These are phyloP conservation scores for Hybognathus amarus DNA, from an alignment of 2,797 vertebrate species.

Conservation along the genomic window DNA sequence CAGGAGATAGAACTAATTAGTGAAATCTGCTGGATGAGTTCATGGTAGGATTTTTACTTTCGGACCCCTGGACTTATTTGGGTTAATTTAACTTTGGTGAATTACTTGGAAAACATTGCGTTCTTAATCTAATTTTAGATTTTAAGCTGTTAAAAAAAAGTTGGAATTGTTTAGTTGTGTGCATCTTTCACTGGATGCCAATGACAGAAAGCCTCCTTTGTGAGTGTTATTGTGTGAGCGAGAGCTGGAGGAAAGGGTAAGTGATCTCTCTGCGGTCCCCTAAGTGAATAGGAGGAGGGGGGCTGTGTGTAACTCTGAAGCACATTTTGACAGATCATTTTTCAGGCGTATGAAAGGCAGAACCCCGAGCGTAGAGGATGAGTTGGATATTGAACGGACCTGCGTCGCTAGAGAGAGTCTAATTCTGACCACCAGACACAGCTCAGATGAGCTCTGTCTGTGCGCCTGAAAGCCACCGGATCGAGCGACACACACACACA, in stretches of 20 bases:
- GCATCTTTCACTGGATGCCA: background rate
- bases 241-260: conserved; percentile 7
- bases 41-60: too few species aligned
- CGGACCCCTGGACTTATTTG: background rate
- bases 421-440: conserved; percentile 45
- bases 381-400: conserved; percentile 52
- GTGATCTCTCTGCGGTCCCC: conserved; percentile 40
- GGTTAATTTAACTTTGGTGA: background rate
- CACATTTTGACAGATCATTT: conserved; percentile 61
- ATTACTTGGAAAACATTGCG: background rate
- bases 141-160: background rate
- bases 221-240: background rate
- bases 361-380: conserved; percentile 57
- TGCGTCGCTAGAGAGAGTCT: conserved; percentile 53
- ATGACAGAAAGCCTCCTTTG: background rate
- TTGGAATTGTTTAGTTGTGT: background rate
- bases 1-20: too few species aligned
- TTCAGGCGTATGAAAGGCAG: conserved; percentile 65
- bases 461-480: background rate
- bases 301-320: conserved; percentile 51
- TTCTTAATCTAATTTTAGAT: background rate
- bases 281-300: conserved; percentile 23
- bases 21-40: too few species aligned
- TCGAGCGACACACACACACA: background rate
- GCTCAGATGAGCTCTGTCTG: conserved; percentile 37